These are phyloP conservation scores for Eilema griseolum DNA, from an alignment of 2,888 invertebrate genomes.

Conservation along the genomic window DNA sequence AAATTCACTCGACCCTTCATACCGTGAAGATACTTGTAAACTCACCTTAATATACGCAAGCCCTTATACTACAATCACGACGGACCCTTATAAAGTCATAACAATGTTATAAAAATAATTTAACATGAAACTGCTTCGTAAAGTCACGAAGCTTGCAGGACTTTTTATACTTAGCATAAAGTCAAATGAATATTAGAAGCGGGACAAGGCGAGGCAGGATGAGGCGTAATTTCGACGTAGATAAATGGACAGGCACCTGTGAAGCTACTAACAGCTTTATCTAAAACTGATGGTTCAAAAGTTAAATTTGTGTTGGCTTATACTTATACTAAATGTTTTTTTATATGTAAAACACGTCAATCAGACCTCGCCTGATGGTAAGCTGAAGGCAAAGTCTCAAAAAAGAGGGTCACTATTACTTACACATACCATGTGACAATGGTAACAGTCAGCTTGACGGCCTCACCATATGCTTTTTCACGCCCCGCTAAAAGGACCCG, in stretches of 20 bases:
- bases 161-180: slow-evolving; percentile 20
- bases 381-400: too few species aligned
- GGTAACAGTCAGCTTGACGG: too few species aligned
- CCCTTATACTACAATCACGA: slow-evolving; percentile 5
- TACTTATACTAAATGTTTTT: too few species aligned
- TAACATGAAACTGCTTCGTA: not conserved
- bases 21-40: not conserved
- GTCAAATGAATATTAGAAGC: slow-evolving; percentile 14
- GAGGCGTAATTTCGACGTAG: slow-evolving; percentile 15
- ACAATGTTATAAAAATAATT: slow-evolving; percentile 15
- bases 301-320: not conserved
- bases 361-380: too few species aligned
- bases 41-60: slow-evolving; percentile 3
- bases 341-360: too few species aligned
- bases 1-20: not conserved
- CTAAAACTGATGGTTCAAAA: slow-evolving; percentile 2
- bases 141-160: not conserved
- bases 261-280: not conserved
- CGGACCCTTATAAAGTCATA: slow-evolving; percentile 11
- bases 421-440: too few species aligned
- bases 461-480: too few species aligned
- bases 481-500: too few species aligned
- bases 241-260: slow-evolving; percentile 17
- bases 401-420: too few species aligned
- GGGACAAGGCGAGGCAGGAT: not conserved